A percentile compares a stretch with the other conserved stretches of the same genome.
Evolutionary conservation across 2,797 vertebrate species (phyloP).

Genomic region (Ceryle rudis): DNA sequence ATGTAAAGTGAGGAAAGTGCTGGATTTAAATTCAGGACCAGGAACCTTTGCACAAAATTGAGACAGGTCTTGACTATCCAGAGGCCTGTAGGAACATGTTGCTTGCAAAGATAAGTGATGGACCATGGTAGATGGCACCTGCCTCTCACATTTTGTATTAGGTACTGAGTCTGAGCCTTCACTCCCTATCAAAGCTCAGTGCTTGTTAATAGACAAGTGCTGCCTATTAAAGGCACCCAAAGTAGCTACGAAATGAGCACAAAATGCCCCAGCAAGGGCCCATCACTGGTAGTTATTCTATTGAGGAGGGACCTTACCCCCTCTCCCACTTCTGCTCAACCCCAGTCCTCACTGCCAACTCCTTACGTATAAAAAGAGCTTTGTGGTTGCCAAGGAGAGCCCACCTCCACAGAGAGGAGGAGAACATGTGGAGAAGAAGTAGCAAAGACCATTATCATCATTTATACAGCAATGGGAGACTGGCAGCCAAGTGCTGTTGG

Average conservation of each 20-base stretch:
- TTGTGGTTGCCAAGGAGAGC: conserved; percentile 11
- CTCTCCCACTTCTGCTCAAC: background rate
- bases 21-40: background rate
- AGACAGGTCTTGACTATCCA: background rate
- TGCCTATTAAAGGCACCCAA: background rate
- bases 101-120: background rate
- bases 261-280: background rate
- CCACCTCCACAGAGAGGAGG: background rate
- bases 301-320: background rate
- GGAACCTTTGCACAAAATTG: background rate
- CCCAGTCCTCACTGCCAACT: background rate
- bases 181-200: background rate
- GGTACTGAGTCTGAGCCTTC: background rate
- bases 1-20: background rate
- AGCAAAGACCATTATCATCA: conserved; percentile 63
- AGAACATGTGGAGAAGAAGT: conserved; percentile 37
- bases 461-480: conserved; percentile 53
- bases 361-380: background rate
- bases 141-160: background rate
- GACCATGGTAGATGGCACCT: background rate
- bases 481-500: conserved; percentile 66
- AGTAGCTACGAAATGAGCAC: background rate
- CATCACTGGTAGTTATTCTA: background rate
- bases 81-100: background rate
- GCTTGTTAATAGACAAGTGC: background rate